Base-by-base conservation (phyloP, 23 tunicate genomes). In the Trididemnum clinides region DNA sequence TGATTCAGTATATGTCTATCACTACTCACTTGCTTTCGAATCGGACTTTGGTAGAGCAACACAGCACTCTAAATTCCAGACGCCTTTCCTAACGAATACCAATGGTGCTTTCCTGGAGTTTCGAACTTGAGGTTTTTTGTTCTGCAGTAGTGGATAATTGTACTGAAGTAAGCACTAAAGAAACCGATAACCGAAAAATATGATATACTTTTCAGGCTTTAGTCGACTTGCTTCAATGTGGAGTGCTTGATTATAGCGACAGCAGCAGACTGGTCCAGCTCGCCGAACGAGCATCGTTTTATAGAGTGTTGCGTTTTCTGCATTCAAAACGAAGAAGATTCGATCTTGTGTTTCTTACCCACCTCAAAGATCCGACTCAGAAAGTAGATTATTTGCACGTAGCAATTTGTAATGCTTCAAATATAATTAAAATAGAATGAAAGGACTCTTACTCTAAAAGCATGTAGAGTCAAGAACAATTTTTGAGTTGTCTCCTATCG, bases 241-340 rank as follows among this genome's bases (percentile, higher is more conserved):
- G 88, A 10, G 86, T 94, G 39, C 20, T 94, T 29, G 89, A 82
- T 5, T 4, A 59, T 31, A 72, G 83, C 71, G 81, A 89, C 74
- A 81, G 44, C 88, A 38, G 49, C 51, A 64, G 88, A 18, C 49
- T 94, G 80, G 39, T 85, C 21, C 19, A 64, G 35, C 64, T 94
- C 32, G 94, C 88, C 0, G 94, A 89, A 26, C 72, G 92, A 82
- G 94, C 94, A 15, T 84, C 86, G 7, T 94, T 94, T 70, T 89
- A 58, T 58, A 58, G 86, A 36, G 98, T 91, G 28, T 51, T 94
- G 64, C 30, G 88, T 44, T 86, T 94, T 23, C 81, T 94, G 66
- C 81, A 94, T 64, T 44, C 72, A 28, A 72, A 82, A 71, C 72
- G 87, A 31, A 33, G 94, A 21, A 63, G 90, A 37, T 94, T 65